Conservation (phyloP, 1,140 invertebrate species). For the Drosophila funebris region DNA sequence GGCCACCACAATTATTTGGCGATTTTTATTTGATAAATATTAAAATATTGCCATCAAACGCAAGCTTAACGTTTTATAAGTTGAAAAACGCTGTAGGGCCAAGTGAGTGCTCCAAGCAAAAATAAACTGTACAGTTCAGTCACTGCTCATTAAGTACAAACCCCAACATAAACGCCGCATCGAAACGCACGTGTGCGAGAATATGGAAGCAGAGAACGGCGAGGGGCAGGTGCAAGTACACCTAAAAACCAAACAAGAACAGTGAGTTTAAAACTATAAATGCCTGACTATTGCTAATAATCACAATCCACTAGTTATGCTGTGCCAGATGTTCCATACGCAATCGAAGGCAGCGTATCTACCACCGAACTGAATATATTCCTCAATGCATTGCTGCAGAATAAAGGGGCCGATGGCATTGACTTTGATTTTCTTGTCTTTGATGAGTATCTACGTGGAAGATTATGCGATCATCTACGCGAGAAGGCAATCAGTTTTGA, state of each 20-base stretch:
- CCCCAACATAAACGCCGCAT: background rate
- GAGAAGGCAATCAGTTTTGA: slow-evolving; percentile 89
- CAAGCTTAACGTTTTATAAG: background rate
- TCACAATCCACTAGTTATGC: slow-evolving; percentile 88
- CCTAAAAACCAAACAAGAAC: slow-evolving; percentile 91
- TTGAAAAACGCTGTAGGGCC: background rate
- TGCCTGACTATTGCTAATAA: background rate
- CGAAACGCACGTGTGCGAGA: slow-evolving; percentile 36
- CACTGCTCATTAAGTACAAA: background rate
- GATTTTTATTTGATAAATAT: slow-evolving; percentile 23
- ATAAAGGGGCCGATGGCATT: slow-evolving; percentile 70
- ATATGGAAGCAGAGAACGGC: slow-evolving; percentile 80
- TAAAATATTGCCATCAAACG: background rate
- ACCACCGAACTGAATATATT: slow-evolving; percentile 90
- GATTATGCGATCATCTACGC: slow-evolving; percentile 87
- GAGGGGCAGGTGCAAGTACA: slow-evolving; percentile 89
- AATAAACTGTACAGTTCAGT: background rate
- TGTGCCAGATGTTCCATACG: slow-evolving; percentile 92
- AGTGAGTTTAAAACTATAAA: slow-evolving; percentile 86
- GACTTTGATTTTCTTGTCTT: slow-evolving; percentile 96
- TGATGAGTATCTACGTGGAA: slow-evolving; percentile 90
- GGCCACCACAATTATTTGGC: slow-evolving; percentile 25
- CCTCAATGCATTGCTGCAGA: slow-evolving; percentile 90
- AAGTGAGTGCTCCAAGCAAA: background rate
- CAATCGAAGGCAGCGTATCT: slow-evolving; percentile 89